A percentile compares a stretch with the other conserved stretches of the same genome.
phyloP scores from a whole-genome alignment of 1,140 invertebrate genomes.

The Bombus pyrosoma region DNA sequence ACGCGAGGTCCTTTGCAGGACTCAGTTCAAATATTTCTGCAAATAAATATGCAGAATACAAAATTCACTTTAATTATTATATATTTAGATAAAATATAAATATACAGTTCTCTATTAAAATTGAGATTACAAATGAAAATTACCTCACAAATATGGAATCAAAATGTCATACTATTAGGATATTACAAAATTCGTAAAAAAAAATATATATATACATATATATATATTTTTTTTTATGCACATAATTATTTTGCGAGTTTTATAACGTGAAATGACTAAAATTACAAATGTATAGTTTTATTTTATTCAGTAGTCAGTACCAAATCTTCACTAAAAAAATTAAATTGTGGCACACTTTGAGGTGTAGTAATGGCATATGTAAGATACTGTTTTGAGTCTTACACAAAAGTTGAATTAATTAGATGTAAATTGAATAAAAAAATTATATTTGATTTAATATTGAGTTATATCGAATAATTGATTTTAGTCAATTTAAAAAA shows the following conservation, averaged over 20 bases:
- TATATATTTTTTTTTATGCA: no score
- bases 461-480: neutral
- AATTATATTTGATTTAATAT: neutral
- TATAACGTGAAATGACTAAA: constrained; percentile 1
- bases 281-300: constrained; percentile 7
- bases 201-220: neutral
- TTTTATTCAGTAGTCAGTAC: neutral
- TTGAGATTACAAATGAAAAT: constrained; percentile 12
- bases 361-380: neutral
- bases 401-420: neutral
- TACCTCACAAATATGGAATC: constrained; percentile 9
- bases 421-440: neutral
- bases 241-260: neutral
- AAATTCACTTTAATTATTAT: constrained; percentile 7
- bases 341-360: constrained; percentile 33
- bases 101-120: constrained; percentile 22
- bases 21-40: neutral
- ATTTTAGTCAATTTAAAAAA: neutral
- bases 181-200: constrained; percentile 27
- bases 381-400: neutral
- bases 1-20: neutral
- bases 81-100: constrained; percentile 28
- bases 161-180: constrained; percentile 13
- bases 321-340: constrained; percentile 1
- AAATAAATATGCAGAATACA: constrained; percentile 22